Evolutionary conservation across 1,140 invertebrate genomes (phyloP), one percentile per base, ranked within the genome.

Genomic region (Eumaeus atala): DNA sequence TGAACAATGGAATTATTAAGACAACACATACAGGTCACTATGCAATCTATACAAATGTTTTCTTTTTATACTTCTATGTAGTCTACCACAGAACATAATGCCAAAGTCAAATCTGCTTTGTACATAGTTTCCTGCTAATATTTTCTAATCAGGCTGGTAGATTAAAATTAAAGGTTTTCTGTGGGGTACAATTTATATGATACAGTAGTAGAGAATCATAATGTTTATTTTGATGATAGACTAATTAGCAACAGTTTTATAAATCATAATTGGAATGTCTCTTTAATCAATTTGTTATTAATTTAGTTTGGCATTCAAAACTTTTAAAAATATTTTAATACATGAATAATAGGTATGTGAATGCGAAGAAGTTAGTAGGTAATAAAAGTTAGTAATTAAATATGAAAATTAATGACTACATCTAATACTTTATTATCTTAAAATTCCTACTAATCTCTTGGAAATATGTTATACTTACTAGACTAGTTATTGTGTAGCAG

Each of bases 231-330:
- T 49, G 21, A 48, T 48, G 12, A 18, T 56, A 59, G 59, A 55
- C 16, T 35, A 28, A 3, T 28, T 28, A 3, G 21, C 21, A 28
- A 28, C 2, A 28, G 21, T 3, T 77, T 77, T 56, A 76, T 74
- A 74, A 80, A 77, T 77, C 74, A 69, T 55, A 61, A 66, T 64
- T 83, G 79, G 79, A 83, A 83, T 83, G 79, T 83, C 66, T 53
- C n/a, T n/a, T n/a, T n/a, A n/a, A n/a, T n/a, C 33, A 47, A 11
- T 10, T 47, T 50, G 16, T 36, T 49, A 34, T 10, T 17, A 16
- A 17, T 51, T n/a, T n/a, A n/a, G n/a, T n/a, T n/a, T n/a, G n/a
- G n/a, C n/a, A n/a, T n/a, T n/a, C n/a, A n/a, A n/a, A n/a, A n/a
- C n/a, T n/a, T n/a, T n/a, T n/a, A n/a, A n/a, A n/a, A n/a, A n/a